A percentile compares a stretch with the other conserved stretches of the same genome.
These are phyloP conservation scores for Nasonia vitripennis DNA, from an alignment of 1,140 invertebrate genomes.

Conservation along the genomic window DNA sequence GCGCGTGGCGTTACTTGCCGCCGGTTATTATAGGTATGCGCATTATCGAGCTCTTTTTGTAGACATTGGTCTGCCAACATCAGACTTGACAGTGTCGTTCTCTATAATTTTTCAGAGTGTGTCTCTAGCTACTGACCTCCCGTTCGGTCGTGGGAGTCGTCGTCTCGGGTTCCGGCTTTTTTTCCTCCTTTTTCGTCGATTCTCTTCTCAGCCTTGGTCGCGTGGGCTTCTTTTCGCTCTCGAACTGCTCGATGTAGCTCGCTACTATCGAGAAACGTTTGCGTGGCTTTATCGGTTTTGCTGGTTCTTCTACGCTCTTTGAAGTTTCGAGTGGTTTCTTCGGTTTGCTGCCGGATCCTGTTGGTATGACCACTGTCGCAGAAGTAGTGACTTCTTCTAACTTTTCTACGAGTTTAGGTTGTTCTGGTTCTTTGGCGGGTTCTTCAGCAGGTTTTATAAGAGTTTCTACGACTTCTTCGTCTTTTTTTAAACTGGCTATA, in stretches of 20 bases:
- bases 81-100: conserved; percentile 56
- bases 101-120: conserved; percentile 52
- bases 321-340: conserved; percentile 40
- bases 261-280: conserved; percentile 72
- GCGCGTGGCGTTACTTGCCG: neutral
- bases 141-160: conserved; percentile 68
- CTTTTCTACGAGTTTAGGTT: conserved; percentile 46
- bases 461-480: neutral
- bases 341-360: conserved; percentile 47
- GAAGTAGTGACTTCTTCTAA: conserved; percentile 33
- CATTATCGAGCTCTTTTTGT: conserved; percentile 70
- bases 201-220: conserved; percentile 51
- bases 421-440: conserved; percentile 39
- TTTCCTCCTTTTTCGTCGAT: conserved; percentile 58
- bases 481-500: neutral
- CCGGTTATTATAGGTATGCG: conserved; percentile 34
- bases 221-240: conserved; percentile 59
- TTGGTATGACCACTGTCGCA: conserved; percentile 22
- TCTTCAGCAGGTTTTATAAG: neutral
- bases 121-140: conserved; percentile 71
- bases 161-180: conserved; percentile 58
- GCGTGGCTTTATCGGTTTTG: conserved; percentile 57
- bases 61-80: conserved; percentile 69
- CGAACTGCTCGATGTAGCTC: conserved; percentile 70
- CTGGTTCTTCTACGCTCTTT: conserved; percentile 37